Base-by-base conservation (phyloP, 2,797 vertebrate genomes). In the Artibeus jamaicensis region DNA sequence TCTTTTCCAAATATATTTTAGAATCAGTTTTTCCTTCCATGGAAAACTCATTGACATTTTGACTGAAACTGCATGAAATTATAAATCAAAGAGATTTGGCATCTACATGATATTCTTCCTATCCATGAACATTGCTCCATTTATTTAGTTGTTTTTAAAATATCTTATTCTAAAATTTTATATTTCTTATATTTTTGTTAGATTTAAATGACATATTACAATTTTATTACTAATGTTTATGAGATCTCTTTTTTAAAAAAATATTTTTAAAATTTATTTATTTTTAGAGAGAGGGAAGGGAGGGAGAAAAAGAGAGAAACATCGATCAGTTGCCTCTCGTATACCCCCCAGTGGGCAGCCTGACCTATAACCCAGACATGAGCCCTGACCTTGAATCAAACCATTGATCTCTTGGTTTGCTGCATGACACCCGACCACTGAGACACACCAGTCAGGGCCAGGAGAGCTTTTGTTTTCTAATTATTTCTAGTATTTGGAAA, bases 101-200 rank as follows among this genome's bases (percentile, higher is more conserved):
- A 77, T 68, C 21, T 78, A 12, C 53, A 34, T 92, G 34, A 46
- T 65, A 84, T 79, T 92, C 68, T 78, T 78, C 32, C 24, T 86
- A 11, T 3, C 3, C 4, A 29, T 59, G 39, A 89, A 12, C 44
- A 78, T 53, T 85, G 70, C 34, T 79, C 12, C 82, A 22, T 81
- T 85, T 57, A 91, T 62, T 76, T 77, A 59, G 22, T 87, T 85
- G 39, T 78, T 94, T 44, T 83, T 46, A 50, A 96, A 88, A 74
- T 85, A 34, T 70, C 24, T 74, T 44, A 53, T 39, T 68, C 9
- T 68, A 21, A 74, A 84, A 10, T 82, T 93, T 81, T 68, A 14
- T 90, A 79, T 81, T 76, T 87, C 55, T 39, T 50, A 10, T 85
- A 15, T 53, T 89, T 81, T 74, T 50, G 32, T 81, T 91, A 84